Evolutionary conservation across 2,888 invertebrate genomes (phyloP).

Genomic region (Leptinotarsa rubiginosa): DNA sequence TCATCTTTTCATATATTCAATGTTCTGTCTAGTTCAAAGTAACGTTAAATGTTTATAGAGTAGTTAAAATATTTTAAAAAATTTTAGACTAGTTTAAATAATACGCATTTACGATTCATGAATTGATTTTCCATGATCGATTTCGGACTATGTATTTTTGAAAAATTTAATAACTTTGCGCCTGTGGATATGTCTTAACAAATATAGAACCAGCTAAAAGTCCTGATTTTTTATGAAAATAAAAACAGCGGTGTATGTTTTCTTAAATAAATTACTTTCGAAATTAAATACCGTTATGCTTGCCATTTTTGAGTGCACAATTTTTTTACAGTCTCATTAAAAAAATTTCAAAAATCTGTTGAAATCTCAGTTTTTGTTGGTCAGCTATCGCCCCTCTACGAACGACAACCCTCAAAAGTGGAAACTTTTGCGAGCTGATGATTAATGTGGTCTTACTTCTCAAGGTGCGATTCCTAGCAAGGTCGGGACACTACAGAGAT

Average conservation of each 20-base stretch:
- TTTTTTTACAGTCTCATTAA: too few relatives aligned
- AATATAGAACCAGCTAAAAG: neutral
- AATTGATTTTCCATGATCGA: slow-evolving; percentile 7
- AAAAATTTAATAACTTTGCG: slow-evolving; percentile 8
- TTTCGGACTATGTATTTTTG: slow-evolving; percentile 15
- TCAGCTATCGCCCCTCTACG: too few relatives aligned
- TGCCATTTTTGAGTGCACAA: neutral
- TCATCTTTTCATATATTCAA: slow-evolving; percentile 4
- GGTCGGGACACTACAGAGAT: too few relatives aligned
- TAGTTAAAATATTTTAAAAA: slow-evolving; percentile 28
- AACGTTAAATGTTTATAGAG: slow-evolving; percentile 33
- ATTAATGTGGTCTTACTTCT: too few relatives aligned
- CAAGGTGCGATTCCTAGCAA: too few relatives aligned
- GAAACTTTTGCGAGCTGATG: too few relatives aligned
- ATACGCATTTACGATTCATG: slow-evolving; percentile 6
- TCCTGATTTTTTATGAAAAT: neutral
- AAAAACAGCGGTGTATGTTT: too few relatives aligned
- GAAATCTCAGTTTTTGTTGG: too few relatives aligned
- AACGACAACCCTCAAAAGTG: too few relatives aligned
- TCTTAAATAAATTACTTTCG: too few relatives aligned
- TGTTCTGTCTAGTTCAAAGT: slow-evolving; percentile 25
- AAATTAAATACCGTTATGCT: too few relatives aligned
- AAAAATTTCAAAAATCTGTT: too few relatives aligned
- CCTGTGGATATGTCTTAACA: slow-evolving; percentile 21
- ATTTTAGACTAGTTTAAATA: slow-evolving; percentile 13